Evolutionary conservation across 2,888 invertebrate species (phyloP).

Genomic region (Agrochola macilenta): DNA sequence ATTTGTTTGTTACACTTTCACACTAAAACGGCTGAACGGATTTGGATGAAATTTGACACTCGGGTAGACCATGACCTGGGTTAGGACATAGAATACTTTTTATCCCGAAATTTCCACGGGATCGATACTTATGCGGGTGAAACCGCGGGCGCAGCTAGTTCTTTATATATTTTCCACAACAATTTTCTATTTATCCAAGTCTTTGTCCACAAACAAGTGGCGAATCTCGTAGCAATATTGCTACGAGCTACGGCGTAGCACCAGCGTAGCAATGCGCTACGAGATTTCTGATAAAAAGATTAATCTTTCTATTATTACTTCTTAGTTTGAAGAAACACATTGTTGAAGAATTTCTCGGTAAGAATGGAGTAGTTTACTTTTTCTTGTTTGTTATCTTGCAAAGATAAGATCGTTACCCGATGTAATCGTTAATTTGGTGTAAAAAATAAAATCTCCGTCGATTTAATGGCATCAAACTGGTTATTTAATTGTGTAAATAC

Average conservation of each 20-base stretch:
- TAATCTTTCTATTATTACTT: slow-evolving; percentile 20
- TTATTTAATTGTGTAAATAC: neutral
- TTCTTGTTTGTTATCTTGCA: neutral
- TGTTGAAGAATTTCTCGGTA: neutral
- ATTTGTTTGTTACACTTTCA: too few species aligned
- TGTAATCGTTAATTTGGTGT: neutral
- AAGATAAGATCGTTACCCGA: neutral
- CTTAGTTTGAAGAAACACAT: neutral
- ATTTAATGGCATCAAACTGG: too few species aligned
- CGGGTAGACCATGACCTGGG: too few species aligned
- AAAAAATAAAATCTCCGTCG: neutral
- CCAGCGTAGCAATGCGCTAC: slow-evolving; percentile 46
- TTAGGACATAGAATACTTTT: too few species aligned
- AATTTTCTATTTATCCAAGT: slow-evolving; percentile 32
- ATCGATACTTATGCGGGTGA: too few species aligned
- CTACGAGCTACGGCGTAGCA: slow-evolving; percentile 54
- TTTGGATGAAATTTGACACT: too few species aligned
- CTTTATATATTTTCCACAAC: slow-evolving; percentile 14
- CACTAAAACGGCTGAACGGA: neutral
- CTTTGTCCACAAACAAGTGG: slow-evolving; percentile 33
- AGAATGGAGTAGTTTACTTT: neutral
- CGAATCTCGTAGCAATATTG: slow-evolving; percentile 49
- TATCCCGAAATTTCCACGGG: too few species aligned
- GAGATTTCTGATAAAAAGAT: slow-evolving; percentile 36
- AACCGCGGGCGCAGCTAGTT: neutral